Conservation (phyloP, 2,113 vertebrate genomes). For the Indicator indicator region DNA sequence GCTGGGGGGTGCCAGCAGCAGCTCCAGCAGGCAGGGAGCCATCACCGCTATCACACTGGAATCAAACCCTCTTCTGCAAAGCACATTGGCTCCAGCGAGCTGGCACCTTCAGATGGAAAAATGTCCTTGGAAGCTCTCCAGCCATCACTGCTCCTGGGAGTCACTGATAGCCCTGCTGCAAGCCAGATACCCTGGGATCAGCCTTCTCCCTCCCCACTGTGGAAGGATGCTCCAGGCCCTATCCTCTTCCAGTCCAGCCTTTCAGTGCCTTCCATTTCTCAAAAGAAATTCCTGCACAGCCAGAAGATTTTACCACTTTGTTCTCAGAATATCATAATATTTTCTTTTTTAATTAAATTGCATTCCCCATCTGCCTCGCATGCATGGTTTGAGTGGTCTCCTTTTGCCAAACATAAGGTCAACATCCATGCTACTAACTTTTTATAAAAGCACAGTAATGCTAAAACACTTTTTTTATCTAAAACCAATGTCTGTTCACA, state of each 20-base stretch:
- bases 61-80: background rate
- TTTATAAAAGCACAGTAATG: conserved; percentile 6
- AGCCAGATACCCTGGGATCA: background rate
- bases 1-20: background rate
- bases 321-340: conserved; percentile 52
- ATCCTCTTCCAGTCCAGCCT: background rate
- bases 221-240: accelerated
- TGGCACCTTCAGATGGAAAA: conserved; percentile 34
- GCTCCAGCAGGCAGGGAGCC: background rate
- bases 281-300: conserved; percentile 26
- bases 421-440: conserved; percentile 53
- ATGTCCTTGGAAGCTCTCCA: conserved; percentile 27
- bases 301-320: conserved; percentile 55
- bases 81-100: background rate
- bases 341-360: conserved; percentile 49
- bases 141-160: background rate
- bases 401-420: conserved; percentile 71
- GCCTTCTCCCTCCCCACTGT: background rate
- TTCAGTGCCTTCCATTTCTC: conserved; percentile 35
- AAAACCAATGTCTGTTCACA: conserved; percentile 52
- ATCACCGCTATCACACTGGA: accelerated
- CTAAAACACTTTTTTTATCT: conserved; percentile 38
- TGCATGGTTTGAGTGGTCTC: conserved; percentile 25
- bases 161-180: conserved; percentile 1
- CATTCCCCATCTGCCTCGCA: conserved; percentile 65